Percentiles rank a stretch among this genome's conserved stretches.
Evolutionary conservation across 2,797 vertebrate species (phyloP).

Genomic region (Antennarius maculatus): DNA sequence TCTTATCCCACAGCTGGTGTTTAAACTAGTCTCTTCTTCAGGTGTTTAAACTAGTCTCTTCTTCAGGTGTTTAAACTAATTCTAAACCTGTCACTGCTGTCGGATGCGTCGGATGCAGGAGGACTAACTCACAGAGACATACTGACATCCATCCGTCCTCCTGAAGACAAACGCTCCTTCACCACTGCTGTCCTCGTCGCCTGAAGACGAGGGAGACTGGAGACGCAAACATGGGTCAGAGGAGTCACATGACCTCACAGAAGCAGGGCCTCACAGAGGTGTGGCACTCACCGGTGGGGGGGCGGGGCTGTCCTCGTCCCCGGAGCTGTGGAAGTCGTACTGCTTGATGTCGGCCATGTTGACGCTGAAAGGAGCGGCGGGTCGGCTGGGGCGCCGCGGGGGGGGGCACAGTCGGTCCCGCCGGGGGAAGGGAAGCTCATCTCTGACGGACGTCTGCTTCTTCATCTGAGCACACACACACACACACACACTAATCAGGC

Average conservation of each 20-base stretch:
- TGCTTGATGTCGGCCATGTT: conserved; percentile 92
- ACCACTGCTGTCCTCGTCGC: conserved; percentile 91
- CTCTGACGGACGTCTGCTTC: conserved; percentile 84
- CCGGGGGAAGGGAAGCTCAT: conserved; percentile 84
- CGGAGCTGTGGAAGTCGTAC: conserved; percentile 96
- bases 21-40: no score
- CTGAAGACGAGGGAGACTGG: conserved; percentile 87
- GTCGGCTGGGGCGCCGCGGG: conserved; percentile 76
- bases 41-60: no score
- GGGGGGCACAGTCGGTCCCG: conserved; percentile 84
- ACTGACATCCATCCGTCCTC: conserved; percentile 91
- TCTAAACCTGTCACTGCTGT: no score
- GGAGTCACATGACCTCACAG: background rate
- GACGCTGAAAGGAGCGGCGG: conserved; percentile 82
- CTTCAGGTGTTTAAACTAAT: no score
- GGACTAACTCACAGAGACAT: conserved; percentile 86
- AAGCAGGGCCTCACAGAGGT: background rate
- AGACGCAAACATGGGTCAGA: background rate
- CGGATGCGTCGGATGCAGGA: no score
- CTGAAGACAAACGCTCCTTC: conserved; percentile 91
- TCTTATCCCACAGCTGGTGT: no score
- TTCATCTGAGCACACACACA: conserved; percentile 37
- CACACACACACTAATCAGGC: no score
- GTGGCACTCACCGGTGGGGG: conserved; percentile 81
- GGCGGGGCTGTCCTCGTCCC: conserved; percentile 87